Conservation (phyloP, 2,888 invertebrate genomes). For the Tenthredo notha region DNA sequence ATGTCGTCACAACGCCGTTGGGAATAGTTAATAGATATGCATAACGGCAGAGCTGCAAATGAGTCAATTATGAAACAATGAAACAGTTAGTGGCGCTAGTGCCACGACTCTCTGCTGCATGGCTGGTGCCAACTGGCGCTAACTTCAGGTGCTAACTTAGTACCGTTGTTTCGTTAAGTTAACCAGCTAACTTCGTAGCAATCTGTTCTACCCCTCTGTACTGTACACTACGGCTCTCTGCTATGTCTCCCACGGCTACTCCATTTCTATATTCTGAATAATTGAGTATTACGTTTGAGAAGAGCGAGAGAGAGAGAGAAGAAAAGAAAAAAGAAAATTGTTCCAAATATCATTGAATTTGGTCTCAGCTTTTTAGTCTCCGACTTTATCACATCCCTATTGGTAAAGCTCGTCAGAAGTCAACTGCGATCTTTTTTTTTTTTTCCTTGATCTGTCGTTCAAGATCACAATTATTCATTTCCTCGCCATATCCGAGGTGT, state of each 20-base stretch:
- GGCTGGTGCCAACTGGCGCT: conserved; percentile 73
- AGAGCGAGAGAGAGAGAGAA: no score
- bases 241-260: conserved; percentile 22
- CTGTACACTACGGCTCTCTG: conserved; percentile 48
- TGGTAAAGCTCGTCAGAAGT: background rate
- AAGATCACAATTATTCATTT: background rate
- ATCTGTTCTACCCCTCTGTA: conserved; percentile 66
- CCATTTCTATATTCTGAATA: conserved; percentile 41
- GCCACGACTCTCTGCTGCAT: conserved; percentile 55
- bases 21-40: conserved; percentile 57
- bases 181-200: conserved; percentile 74
- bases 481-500: background rate
- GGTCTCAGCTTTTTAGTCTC: background rate
- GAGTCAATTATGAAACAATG: conserved; percentile 77
- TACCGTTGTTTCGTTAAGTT: conserved; percentile 74
- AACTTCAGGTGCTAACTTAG: conserved; percentile 73
- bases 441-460: background rate
- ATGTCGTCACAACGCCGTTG: background rate
- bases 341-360: background rate
- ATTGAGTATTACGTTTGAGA: background rate
- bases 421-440: background rate
- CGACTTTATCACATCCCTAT: background rate
- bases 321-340: background rate
- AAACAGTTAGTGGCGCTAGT: conserved; percentile 71
- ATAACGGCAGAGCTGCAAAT: conserved; percentile 71